Evolutionary conservation across 2,797 vertebrate species (phyloP).

Genomic region (Molossus molossus): DNA sequence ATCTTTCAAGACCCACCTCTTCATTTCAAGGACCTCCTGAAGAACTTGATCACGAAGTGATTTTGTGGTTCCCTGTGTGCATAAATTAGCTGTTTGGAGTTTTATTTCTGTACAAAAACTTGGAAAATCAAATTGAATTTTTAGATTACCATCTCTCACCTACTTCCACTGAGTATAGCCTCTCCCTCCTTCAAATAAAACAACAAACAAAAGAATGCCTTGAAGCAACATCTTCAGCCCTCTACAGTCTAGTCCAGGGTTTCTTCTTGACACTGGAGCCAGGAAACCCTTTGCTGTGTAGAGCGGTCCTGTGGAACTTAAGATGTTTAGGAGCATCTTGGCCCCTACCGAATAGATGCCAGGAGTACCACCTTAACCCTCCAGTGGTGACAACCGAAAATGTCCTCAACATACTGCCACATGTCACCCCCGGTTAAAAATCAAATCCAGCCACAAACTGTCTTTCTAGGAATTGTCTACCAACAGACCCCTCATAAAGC

Average conservation of each 20-base stretch:
- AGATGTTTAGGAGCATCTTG: background rate
- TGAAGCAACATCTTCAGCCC: background rate
- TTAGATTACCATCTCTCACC: constrained; percentile 1
- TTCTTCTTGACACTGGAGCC: background rate
- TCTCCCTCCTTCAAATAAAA: constrained; percentile 19
- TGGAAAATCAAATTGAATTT: constrained; percentile 34
- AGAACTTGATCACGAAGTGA: background rate
- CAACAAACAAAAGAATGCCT: background rate
- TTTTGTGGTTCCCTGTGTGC: background rate
- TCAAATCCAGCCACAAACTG: background rate
- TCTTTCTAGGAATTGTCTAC: background rate
- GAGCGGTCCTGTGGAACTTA: background rate
- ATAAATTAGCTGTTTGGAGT: background rate
- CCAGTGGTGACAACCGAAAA: background rate
- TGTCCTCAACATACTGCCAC: background rate
- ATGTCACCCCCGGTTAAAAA: background rate
- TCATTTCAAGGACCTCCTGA: background rate
- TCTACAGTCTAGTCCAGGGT: background rate
- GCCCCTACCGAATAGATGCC: background rate
- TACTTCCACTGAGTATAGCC: background rate
- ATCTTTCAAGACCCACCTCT: background rate
- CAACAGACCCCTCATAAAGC: background rate
- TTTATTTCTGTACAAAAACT: constrained; percentile 4
- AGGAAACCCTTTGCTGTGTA: background rate
- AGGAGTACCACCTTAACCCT: background rate